Percentiles rank a stretch among this genome's conserved stretches.
Evolutionary conservation across 2,888 invertebrate species (phyloP).

Genomic region (Kuschelorhynchus macadamiae): DNA sequence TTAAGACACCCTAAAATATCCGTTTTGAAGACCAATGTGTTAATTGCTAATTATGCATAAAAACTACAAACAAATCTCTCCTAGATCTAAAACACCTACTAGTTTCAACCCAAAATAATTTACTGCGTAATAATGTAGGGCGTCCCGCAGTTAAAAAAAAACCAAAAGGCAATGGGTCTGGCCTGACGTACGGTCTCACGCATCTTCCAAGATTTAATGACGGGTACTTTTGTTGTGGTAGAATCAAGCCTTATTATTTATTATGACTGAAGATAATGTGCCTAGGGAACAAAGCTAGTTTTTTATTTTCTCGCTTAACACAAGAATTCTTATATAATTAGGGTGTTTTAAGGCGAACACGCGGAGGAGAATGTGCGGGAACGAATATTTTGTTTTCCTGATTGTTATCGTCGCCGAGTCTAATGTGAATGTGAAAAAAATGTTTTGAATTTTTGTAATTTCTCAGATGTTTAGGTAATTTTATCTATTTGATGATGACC

Average conservation of each 20-base stretch:
- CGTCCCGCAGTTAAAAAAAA: constrained; percentile 20
- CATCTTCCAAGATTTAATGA: constrained; percentile 22
- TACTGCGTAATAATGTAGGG: constrained; percentile 13
- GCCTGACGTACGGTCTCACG: constrained; percentile 25
- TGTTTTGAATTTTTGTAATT: not conserved
- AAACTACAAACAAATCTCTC: too few relatives aligned
- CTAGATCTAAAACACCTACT: too few relatives aligned
- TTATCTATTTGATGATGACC: not conserved
- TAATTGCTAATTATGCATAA: too few relatives aligned
- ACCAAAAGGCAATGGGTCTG: constrained; percentile 20
- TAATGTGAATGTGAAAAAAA: not conserved
- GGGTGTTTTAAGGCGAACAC: constrained; percentile 13
- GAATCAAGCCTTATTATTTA: constrained; percentile 21
- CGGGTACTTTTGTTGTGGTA: constrained; percentile 9
- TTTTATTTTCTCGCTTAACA: constrained; percentile 25
- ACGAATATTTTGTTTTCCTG: not conserved
- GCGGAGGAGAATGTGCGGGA: not conserved
- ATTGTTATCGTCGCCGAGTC: not conserved
- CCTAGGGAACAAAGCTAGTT: constrained; percentile 12
- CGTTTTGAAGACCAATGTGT: too few relatives aligned
- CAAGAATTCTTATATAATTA: constrained; percentile 22
- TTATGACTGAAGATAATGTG: constrained; percentile 21
- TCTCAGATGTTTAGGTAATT: not conserved
- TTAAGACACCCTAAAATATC: too few relatives aligned
- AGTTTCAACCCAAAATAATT: constrained; percentile 11